Evolutionary conservation across 1,140 invertebrate genomes (phyloP), one percentile per base, ranked within the genome.

Genomic region (Drosophila rufa): DNA sequence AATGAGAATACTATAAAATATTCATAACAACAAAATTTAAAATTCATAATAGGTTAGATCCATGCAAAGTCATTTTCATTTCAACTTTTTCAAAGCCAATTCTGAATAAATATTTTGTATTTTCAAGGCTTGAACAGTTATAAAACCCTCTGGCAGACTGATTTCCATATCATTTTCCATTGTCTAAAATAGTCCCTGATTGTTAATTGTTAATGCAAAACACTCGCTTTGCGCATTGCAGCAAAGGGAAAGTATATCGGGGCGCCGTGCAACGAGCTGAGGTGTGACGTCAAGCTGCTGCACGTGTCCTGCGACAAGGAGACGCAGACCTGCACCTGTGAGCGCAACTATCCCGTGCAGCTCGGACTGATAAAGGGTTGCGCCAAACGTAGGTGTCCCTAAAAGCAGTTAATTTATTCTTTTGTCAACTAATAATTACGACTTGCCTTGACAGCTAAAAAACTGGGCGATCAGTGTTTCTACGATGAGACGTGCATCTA

Each of bases 391-490:
- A 93, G 94, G 95, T 94, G 65, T n/a, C 19, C 2, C n/a, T 15
- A 43, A 30, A 46, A 8, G 33, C 33, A 33, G 8, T 33, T 48
- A 46, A 3, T 14, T 15, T 25, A 17, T 51, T 43, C 12, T 38
- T 30, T 46, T 14, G 1, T 68, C 17, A 40, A 14, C 12, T 5
- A 27, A 33, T 38, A 22, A n/a, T 2, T 30, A 25, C n/a, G 51
- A 42, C 5, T 9, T 19, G 30, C 2, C 25, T 27, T 48, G 4
- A 38, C 93, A 97, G 96, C 96, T 36, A 96, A 96, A 93, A 95
- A 95, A 92, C 93, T 97, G 82, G 97, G 97, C 55, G 96, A 97
- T 91, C 96, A 97, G 92, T 97, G 97, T 93, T 96, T 96, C 92
- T 97, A 97, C 92, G 94, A 95, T 78, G 95, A 96, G 92, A 95